Conservation (phyloP, 2,113 vertebrate species). For the Actenoides lindsayi region DNA sequence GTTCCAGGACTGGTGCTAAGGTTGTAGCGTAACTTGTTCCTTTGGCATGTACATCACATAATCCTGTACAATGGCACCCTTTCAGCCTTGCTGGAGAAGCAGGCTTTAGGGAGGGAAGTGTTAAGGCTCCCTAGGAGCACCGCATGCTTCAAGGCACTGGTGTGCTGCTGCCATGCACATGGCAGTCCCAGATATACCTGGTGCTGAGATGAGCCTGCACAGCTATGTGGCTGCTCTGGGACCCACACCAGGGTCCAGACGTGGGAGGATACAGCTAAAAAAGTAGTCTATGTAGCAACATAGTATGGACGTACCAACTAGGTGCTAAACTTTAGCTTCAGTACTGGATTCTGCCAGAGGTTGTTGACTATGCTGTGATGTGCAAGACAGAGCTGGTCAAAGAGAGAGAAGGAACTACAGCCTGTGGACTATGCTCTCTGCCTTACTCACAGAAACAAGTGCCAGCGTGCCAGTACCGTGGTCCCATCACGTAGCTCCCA, state of each 20-base stretch:
- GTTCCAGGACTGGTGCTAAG: background rate
- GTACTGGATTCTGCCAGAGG: background rate
- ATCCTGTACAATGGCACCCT: background rate
- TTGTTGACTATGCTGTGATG: background rate
- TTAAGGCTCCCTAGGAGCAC: background rate
- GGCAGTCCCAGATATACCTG: background rate
- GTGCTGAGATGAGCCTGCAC: background rate
- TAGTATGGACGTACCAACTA: too few relatives aligned
- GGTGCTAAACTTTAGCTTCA: background rate
- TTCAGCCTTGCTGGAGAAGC: background rate
- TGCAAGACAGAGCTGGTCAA: background rate
- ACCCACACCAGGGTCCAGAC: rapidly evolving
- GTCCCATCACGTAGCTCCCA: background rate
- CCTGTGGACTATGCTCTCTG: background rate
- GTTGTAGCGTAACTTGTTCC: background rate
- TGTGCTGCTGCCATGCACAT: background rate
- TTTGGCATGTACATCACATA: background rate
- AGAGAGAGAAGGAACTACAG: background rate
- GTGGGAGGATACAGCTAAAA: background rate
- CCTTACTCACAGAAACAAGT: background rate
- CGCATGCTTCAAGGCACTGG: rapidly evolving
- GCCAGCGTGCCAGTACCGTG: background rate
- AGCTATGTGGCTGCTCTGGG: background rate
- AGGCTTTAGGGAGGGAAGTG: background rate
- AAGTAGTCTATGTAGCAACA: background rate